Percentiles rank a stretch among this genome's conserved stretches.
phyloP scores from a whole-genome alignment of 1,140 invertebrate genomes.

The Tetramorium alpestre region DNA sequence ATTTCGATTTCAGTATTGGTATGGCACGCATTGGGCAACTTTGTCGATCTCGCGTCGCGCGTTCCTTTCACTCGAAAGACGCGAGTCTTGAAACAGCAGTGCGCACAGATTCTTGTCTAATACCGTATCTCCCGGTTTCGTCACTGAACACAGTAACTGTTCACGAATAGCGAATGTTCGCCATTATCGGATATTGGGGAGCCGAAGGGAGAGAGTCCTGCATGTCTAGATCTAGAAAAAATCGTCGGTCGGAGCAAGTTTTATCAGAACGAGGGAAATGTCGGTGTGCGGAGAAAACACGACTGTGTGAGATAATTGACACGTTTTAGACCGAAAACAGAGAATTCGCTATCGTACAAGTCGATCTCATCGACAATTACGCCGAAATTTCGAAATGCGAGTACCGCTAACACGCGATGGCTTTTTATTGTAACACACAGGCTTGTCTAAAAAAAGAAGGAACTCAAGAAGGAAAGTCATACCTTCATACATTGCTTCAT shows the following conservation, averaged over 20 bases:
- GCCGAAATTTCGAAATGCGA: conserved; percentile 62
- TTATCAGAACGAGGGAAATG: conserved; percentile 44
- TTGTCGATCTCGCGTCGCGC: conserved; percentile 12
- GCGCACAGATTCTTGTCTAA: conserved; percentile 70
- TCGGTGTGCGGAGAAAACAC: conserved; percentile 25
- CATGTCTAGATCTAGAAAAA: neutral
- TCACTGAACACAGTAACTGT: conserved; percentile 52
- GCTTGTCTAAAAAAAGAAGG: neutral
- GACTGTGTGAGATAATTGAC: conserved; percentile 61
- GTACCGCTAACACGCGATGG: neutral
- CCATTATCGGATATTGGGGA: neutral
- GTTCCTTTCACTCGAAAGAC: conserved; percentile 71
- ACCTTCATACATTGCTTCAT: too few species aligned
- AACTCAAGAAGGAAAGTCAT: neutral
- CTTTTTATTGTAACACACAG: neutral
- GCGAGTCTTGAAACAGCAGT: conserved; percentile 56
- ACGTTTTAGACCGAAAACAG: conserved; percentile 20
- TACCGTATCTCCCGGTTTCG: conserved; percentile 68
- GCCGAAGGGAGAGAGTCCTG: neutral
- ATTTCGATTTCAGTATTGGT: conserved; percentile 71
- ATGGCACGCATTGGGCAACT: conserved; percentile 59
- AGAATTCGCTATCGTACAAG: conserved; percentile 13
- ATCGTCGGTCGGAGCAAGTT: neutral
- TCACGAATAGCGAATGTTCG: conserved; percentile 17
- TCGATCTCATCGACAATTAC: conserved; percentile 25